These are phyloP conservation scores for Myiotriccus ornatus DNA, from an alignment of 2,797 vertebrate species.

Conservation along the genomic window DNA sequence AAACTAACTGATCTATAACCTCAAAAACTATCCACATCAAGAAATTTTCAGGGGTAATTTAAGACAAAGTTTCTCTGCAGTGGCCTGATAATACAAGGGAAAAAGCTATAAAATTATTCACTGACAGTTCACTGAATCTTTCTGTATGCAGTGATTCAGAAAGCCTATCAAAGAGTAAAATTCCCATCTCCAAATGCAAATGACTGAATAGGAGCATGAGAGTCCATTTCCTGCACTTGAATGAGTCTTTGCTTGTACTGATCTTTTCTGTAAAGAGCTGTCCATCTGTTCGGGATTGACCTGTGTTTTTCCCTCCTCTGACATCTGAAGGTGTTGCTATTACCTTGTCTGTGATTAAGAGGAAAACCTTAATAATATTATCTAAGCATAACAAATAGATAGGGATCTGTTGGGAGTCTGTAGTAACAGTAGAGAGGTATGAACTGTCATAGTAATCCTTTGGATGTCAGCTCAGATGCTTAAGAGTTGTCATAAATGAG, in stretches of 20 bases:
- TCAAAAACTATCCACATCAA: not conserved
- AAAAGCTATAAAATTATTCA: not conserved
- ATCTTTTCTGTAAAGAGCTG: not conserved
- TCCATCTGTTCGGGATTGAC: not conserved
- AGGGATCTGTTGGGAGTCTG: not conserved
- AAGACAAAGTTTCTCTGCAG: not conserved
- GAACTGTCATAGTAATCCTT: not conserved
- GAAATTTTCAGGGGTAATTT: not conserved
- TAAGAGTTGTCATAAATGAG: not conserved
- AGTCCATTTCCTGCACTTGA: not conserved
- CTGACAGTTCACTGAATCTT: not conserved
- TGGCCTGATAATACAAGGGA: not conserved
- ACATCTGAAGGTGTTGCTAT: not conserved
- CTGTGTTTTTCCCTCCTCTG: not conserved
- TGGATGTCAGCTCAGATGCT: not conserved
- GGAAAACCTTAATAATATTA: not conserved
- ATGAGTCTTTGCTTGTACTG: not conserved
- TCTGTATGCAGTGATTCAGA: not conserved
- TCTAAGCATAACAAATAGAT: not conserved
- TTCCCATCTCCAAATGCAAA: not conserved
- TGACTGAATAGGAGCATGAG: not conserved
- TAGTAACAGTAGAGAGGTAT: not conserved
- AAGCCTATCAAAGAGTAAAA: not conserved
- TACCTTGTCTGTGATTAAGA: not conserved
- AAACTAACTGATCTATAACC: not conserved